A percentile compares a stretch with the other conserved stretches of the same genome.
phyloP scores from a whole-genome alignment of 2,888 invertebrate species.

The Hydrotaea diabolus region DNA sequence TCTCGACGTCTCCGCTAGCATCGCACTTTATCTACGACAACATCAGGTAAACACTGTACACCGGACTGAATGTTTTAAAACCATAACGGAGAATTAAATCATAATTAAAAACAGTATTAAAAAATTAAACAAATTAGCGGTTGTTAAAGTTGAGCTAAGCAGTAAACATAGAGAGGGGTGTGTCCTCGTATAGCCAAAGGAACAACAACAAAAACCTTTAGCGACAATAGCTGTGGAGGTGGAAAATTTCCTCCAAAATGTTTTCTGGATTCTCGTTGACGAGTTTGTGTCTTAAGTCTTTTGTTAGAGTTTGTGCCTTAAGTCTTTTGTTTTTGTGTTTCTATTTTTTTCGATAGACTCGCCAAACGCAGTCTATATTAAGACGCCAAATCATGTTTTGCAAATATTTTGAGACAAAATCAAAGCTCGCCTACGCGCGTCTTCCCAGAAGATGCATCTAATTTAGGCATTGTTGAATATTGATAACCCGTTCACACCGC shows the following conservation, averaged over 20 bases:
- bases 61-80: no score
- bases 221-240: background rate
- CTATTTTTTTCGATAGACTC: no score
- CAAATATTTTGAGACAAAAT: no score
- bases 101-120: background rate
- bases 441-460: background rate
- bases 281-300: constrained; percentile 56
- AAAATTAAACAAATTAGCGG: no score
- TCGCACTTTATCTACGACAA: background rate
- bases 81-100: background rate
- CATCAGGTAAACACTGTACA: no score
- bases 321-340: background rate
- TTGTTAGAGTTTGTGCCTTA: constrained; percentile 54
- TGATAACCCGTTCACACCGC: background rate
- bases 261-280: background rate
- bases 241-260: background rate
- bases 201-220: background rate
- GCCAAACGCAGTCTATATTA: background rate
- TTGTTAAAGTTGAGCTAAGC: no score
- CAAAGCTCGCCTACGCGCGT: no score
- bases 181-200: no score
- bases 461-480: background rate
- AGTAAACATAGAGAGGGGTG: no score
- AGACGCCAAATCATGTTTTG: background rate
- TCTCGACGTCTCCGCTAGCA: background rate